Percentiles rank a stretch among this genome's conserved stretches.
Evolutionary conservation across 2,888 invertebrate genomes (phyloP).

Genomic region (Napeogenes inachia): DNA sequence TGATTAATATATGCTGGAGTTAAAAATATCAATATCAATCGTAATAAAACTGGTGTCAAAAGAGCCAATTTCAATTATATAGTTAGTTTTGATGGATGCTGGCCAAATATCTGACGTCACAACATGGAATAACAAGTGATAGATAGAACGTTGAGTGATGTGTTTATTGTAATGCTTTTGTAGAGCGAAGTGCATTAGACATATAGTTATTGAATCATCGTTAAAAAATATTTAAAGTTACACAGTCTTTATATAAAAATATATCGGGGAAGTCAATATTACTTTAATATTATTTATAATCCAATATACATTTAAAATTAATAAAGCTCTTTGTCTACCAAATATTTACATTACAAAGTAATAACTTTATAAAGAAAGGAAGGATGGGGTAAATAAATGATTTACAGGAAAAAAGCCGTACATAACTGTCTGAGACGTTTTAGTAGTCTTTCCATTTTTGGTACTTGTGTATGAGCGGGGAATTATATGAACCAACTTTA

Average conservation of each 20-base stretch:
- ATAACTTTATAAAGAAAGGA: background rate
- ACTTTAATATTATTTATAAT: too few relatives aligned
- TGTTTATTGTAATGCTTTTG: slow-evolving; percentile 50
- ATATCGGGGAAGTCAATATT: too few relatives aligned
- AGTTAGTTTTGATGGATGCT: slow-evolving; percentile 30
- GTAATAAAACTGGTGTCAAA: slow-evolving; percentile 11
- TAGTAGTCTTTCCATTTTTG: slow-evolving; percentile 10
- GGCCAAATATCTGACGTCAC: slow-evolving; percentile 32
- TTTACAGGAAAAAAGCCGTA: slow-evolving; percentile 20
- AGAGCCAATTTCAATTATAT: slow-evolving; percentile 23
- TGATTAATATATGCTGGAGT: too few relatives aligned
- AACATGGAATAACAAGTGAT: slow-evolving; percentile 34
- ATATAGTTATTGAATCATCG: slow-evolving; percentile 6
- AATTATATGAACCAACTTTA: slow-evolving; percentile 46
- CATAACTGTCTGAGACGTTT: slow-evolving; percentile 18
- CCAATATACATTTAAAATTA: too few relatives aligned
- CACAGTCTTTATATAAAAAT: too few relatives aligned
- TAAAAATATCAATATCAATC: too few relatives aligned
- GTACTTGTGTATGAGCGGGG: slow-evolving; percentile 33
- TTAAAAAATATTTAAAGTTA: too few relatives aligned
- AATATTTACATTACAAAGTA: background rate
- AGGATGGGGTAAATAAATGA: slow-evolving; percentile 13
- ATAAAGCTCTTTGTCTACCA: background rate
- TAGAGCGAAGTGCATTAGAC: slow-evolving; percentile 44
- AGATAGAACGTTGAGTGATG: slow-evolving; percentile 51